Conservation (phyloP, 2,113 vertebrate species). For the Gasterosteus aculeatus region DNA sequence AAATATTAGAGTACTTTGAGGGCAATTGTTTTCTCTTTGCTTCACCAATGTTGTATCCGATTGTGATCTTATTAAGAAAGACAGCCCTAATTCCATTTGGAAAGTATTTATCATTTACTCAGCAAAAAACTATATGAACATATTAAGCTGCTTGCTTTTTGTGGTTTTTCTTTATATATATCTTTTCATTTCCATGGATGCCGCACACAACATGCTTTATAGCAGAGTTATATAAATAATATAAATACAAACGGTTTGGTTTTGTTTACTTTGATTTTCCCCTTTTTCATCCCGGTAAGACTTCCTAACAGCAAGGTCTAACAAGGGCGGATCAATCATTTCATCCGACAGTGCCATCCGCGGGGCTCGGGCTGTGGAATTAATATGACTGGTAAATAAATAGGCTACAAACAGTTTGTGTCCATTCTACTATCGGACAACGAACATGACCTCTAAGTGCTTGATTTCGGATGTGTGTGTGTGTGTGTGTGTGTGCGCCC, state of each 20-base stretch:
- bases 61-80: background rate
- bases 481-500: background rate
- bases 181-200: background rate
- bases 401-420: slow-evolving; percentile 31
- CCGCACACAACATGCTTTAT: background rate
- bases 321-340: slow-evolving; percentile 47
- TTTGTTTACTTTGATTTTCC: background rate
- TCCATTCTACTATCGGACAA: slow-evolving; percentile 31
- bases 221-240: background rate
- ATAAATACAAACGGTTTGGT: background rate
- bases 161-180: no score
- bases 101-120: background rate
- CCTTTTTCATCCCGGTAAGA: background rate
- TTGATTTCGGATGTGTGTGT: background rate
- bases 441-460: slow-evolving; percentile 22
- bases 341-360: slow-evolving; percentile 17
- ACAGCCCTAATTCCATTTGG: background rate
- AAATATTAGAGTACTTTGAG: background rate
- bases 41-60: background rate
- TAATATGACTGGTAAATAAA: slow-evolving; percentile 49
- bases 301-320: slow-evolving; percentile 37
- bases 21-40: background rate
- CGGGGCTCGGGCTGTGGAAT: slow-evolving; percentile 22
- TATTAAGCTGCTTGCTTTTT: background rate
- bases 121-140: background rate